Base-by-base conservation (phyloP, 2,888 invertebrate species). In the Rhorus exstirpatorius region DNA sequence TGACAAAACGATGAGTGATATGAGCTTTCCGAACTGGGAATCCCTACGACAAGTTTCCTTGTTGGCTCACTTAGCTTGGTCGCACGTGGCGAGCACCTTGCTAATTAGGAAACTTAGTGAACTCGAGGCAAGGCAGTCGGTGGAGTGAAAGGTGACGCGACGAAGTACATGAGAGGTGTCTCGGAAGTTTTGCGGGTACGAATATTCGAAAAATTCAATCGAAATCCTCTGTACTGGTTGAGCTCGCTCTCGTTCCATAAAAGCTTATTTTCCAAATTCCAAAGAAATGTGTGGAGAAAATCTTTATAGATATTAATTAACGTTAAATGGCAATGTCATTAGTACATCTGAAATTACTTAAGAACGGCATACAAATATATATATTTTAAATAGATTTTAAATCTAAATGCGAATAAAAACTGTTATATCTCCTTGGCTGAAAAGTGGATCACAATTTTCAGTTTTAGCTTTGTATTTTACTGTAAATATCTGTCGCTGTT, bases 21-120 rank as follows among this genome's bases (percentile, higher is more conserved):
- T 12, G 38, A 55, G 68, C 53, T 41, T 55, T 31, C 53, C 21
- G 38, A 38, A 51, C n/a, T 21, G 31, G 26, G 35, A 35, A 58
- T 17, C 19, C 7, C 12, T 26, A 49, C 60, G 49, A 14, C 38
- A 61, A 51, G 61, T 51, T 74, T 74, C 60, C 72, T 67, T 72
- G 58, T 60, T 67, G 58, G 58, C 41, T 60, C 65, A 72, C 67
- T 58, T 26, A 44, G 60, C 26, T 65, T 53, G 46, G 44, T 46
- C 38, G 71, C 53, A 55, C 63, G 41, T 35, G 26, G 61, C 38
- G 38, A 74, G 61, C 61, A 67, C 55, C 65, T 49, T 63, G 65
- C 79, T 67, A 72, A 79, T 79, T 72, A 79, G 77, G 55, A 72
- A 65, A 72, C 71, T 72, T 74, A 61, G 51, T 21, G 49, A 61